Evolutionary conservation across 2,797 vertebrate species (phyloP).

Genomic region (Danio tinwini): DNA sequence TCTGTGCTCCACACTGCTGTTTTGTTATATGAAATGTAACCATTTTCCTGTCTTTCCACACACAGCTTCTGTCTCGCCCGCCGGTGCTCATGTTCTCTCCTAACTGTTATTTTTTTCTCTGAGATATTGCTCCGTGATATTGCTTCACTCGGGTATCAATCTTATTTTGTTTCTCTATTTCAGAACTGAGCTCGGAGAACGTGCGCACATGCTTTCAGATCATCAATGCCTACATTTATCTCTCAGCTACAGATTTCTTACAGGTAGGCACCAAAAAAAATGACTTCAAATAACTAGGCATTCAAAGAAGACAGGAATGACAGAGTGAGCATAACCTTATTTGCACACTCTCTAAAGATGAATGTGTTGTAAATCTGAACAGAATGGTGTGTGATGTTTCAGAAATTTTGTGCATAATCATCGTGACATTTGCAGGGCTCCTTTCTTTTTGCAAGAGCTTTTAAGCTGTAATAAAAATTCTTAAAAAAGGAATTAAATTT

Average conservation of each 20-base stretch:
- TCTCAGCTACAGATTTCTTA: slow-evolving; percentile 91
- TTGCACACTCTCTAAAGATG: slow-evolving; percentile 8
- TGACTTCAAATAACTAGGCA: slow-evolving; percentile 31
- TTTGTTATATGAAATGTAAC: slow-evolving; percentile 19
- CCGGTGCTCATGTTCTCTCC: neutral
- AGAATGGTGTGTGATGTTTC: slow-evolving; percentile 62
- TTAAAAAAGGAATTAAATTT: neutral
- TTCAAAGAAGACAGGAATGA: neutral
- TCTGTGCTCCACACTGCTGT: neutral
- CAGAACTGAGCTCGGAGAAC: slow-evolving; percentile 95
- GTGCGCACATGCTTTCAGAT: slow-evolving; percentile 96
- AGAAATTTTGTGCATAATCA: neutral
- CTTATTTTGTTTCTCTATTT: slow-evolving; percentile 65
- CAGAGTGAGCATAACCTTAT: slow-evolving; percentile 11
- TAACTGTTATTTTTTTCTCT: neutral
- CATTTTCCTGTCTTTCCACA: slow-evolving; percentile 10
- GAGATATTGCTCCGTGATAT: slow-evolving; percentile 27
- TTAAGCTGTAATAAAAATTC: neutral
- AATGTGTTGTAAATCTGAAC: slow-evolving; percentile 4
- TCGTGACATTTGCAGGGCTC: neutral
- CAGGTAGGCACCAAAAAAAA: slow-evolving; percentile 80
- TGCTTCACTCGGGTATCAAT: slow-evolving; percentile 43
- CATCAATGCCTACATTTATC: slow-evolving; percentile 92
- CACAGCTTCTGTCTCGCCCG: neutral
- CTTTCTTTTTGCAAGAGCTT: neutral